Percentiles rank a stretch among this genome's conserved stretches.
phyloP scores from a whole-genome alignment of 2,113 vertebrate species.

The Physeter macrocephalus region DNA sequence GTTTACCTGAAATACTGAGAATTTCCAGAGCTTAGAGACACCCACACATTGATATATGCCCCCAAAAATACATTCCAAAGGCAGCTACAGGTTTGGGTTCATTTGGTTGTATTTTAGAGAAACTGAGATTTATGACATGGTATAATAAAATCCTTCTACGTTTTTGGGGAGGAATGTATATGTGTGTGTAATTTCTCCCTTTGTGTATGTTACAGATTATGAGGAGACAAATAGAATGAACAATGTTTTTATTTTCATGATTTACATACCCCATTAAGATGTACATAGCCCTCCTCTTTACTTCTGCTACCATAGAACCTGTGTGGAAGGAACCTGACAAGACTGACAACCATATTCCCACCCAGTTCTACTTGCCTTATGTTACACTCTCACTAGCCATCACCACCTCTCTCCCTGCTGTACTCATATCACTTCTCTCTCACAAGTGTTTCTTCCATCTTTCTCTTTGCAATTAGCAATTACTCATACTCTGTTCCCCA shows the following conservation, averaged over 20 bases:
- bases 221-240: neutral
- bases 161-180: neutral
- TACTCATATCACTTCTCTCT: neutral
- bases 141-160: neutral
- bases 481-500: neutral
- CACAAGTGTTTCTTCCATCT: neutral
- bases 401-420: neutral
- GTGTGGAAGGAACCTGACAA: neutral
- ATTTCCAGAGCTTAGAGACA: neutral
- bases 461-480: neutral
- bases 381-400: fast-evolving
- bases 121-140: neutral
- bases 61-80: neutral
- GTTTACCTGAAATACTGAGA: neutral
- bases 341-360: neutral
- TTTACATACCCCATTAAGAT: neutral
- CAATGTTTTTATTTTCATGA: neutral
- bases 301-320: neutral
- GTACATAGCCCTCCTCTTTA: neutral
- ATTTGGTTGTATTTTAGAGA: neutral
- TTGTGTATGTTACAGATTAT: neutral
- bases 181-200: neutral
- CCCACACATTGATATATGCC: neutral
- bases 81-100: neutral
- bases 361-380: neutral